Base-by-base conservation (phyloP, 2,797 vertebrate genomes). In the Protonibea diacanthus region DNA sequence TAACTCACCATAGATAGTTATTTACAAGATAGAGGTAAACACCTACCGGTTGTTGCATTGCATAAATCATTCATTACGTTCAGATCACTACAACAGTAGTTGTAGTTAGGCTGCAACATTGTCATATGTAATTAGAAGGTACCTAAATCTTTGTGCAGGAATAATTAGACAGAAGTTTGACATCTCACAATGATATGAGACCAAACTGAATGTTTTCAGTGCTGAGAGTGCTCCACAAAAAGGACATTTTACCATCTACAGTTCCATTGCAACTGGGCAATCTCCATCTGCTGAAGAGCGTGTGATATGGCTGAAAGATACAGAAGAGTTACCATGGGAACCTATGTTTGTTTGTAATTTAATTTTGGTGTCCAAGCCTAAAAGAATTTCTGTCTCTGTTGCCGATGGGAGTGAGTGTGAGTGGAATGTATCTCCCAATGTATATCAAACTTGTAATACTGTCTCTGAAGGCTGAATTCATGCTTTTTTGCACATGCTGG, bases 11-110 rank as follows among this genome's bases (percentile, higher is more conserved):
- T 40, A 74, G 76, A 89, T 72, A 60, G 76, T 76, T 66, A 84
- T 88, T 86, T 83, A 84, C 66, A 77, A 82, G 64, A 63, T 15
- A 51, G 70, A 42, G 60, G 70, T 76, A 83, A 81, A 88, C 81
- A 86, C 82, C 69, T 58, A 73, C 76, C 25, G 58, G 63, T 58
- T 74, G 65, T 68, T 63, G 18, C 40, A 42, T 12, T 71, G 57
- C 27, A 45, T 77, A 53, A 80, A 83, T 88, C 76, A 76, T 69
- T 83, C 51, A 79, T 78, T 81, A 53, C 38, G 18, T 66, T 63
- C 48, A 57, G 29, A 70, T 29, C 25, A 58, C 55, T 61, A 56
- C 51, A 18, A 40, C 57, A 53, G 15, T 21, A 38, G 27, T 60
- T 80, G n/a, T 10, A 70, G 47, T 62, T 56, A 70, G n/a, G 29